phyloP scores from a whole-genome alignment of 1,140 invertebrate genomes.

The Lordiphosa mommai region DNA sequence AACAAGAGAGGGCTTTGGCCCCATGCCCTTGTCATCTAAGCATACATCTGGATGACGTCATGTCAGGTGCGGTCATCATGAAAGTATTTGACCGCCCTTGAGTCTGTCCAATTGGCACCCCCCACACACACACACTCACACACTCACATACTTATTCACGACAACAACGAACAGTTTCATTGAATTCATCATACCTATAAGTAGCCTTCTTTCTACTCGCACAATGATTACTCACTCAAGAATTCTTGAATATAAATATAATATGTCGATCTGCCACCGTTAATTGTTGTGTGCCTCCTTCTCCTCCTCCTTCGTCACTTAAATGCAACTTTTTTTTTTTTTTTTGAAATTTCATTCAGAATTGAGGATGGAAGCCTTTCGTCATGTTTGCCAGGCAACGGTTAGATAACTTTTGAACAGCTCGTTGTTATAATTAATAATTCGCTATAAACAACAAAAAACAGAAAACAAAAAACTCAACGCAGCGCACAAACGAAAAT shows the following conservation, averaged over 20 bases:
- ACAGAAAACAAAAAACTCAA: constrained; percentile 29
- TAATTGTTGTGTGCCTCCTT: not conserved
- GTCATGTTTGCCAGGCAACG: constrained; percentile 50
- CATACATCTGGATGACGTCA: constrained; percentile 25
- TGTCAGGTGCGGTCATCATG: constrained; percentile 40
- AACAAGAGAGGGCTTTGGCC: too few species aligned
- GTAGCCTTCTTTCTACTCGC: constrained; percentile 8
- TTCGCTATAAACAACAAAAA: constrained; percentile 48
- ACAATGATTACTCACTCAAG: constrained; percentile 41
- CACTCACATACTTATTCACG: not conserved
- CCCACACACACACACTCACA: not conserved
- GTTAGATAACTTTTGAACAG: constrained; percentile 71
- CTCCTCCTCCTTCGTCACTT: not conserved
- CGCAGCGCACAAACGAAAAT: constrained; percentile 40
- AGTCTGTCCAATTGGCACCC: constrained; percentile 18
- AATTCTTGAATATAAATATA: constrained; percentile 19
- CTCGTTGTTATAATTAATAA: constrained; percentile 71
- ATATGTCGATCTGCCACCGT: not conserved
- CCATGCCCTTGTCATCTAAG: not conserved
- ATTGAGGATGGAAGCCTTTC: constrained; percentile 2
- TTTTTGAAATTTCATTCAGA: not conserved
- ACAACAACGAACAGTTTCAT: constrained; percentile 16
- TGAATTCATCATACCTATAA: constrained; percentile 47
- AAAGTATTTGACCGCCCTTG: constrained; percentile 35
- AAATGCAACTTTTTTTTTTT: not conserved